Evolutionary conservation across 2,797 vertebrate species (phyloP), one percentile per base, ranked within the genome.

Genomic region (Eulemur mongoz): DNA sequence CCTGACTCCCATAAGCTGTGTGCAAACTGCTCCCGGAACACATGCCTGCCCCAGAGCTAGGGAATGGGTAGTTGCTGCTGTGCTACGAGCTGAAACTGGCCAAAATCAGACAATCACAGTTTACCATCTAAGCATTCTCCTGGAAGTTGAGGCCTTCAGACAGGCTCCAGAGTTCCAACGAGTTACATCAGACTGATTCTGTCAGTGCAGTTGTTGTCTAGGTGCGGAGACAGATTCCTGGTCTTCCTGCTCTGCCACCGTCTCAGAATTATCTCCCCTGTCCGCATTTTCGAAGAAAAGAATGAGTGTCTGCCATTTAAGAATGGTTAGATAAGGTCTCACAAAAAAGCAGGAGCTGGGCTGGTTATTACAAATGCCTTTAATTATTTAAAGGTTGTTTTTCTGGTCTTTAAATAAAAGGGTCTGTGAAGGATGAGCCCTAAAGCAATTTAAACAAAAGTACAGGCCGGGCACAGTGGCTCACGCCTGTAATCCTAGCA

Each of bases 271-370:
- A 22, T 6, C 5, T 30, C 40, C 2, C 7, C 30, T 1, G 11
- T 8, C 25, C 30, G 6, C 1, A 23, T 9, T 80, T 65, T 63
- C 38, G 2, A 38, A 84, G 90, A 50, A 38, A 54, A 59, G 63
- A 80, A 7, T 0, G 12, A 8, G 0, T 32, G 8, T 25, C 63
- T 27, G 4, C 22, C 1, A 0, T 3, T 40, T 7, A 15, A 17
- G 32, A 13, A 22, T 22, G 23, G 38, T 52, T 22, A 3, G 50
- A 23, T 45, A 14, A 1, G 11, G 5, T 48, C 78, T 80, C 52
- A 20, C 57, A 12, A 17, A 13, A 83, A 54, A 18, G 27, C 30
- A 5, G 15, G 25, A 40, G n/a, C 23, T 20, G 10, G 17, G 23
- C 72, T 48, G 20, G 5, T 63, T 10, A 2, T 70, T 43, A 0